Evolutionary conservation across 2,113 vertebrate species (phyloP), one percentile per base, ranked within the genome.

Genomic region (Phaetusa simplex): DNA sequence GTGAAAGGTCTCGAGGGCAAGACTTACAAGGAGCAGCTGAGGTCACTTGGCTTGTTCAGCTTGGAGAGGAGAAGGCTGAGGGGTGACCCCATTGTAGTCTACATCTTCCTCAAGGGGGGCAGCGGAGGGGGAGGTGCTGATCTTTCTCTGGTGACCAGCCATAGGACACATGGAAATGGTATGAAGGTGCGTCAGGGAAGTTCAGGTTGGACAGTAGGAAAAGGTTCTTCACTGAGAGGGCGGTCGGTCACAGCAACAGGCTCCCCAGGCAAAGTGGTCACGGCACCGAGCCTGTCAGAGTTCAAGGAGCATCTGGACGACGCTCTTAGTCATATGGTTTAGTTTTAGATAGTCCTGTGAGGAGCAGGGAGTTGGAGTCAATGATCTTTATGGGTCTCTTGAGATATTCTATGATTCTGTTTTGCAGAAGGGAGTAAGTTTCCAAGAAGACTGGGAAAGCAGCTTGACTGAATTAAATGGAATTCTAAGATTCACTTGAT

Each of bases 201-300:
- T 55, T 87, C 32, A 78, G n/a, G 11, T 8, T 58, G 29, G 29
- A 69, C 24, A 69, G 58, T 12, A 77, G 24, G 47, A 50, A 87
- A 72, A 90, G 13, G 5, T 45, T 87, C 29, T 81, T 84, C 66
- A 65, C 58, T 36, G n/a, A 77, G 32, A 83, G 15, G 9, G 18
- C 34, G 8, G 38, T 7, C 0, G 0, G 49, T 38, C 40, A 85
- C 43, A 6, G 42, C 21, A 90, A 84, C 5, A 85, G 49, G 12
- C 6, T 87, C 22, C 19, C 40, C 40, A 61, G 14, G 21, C 23
- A 78, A 82, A 82, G 8, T 8, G 14, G 34, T n/a, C 32, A 76
- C 2, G 6, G 40, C n/a, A 76, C 26, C 6, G 56, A 82, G 32
- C 32, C 56, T 56, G 26, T 38, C 70, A 64, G 27, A 50, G 58